These are phyloP conservation scores for Artibeus jamaicensis DNA, from an alignment of 2,797 vertebrate genomes.

Conservation along the genomic window DNA sequence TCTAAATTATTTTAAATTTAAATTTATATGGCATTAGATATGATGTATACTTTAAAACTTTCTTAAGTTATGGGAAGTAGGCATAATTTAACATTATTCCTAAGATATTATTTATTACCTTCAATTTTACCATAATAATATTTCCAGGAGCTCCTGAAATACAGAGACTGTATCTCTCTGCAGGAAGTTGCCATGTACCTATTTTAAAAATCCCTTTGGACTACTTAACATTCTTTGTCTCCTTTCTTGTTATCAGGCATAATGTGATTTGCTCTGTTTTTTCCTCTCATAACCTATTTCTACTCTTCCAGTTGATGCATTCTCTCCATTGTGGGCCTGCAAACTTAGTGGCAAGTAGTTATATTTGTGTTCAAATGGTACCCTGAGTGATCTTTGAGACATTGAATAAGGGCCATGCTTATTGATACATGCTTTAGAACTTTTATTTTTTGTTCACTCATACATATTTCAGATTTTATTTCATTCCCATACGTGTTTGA, in stretches of 20 bases:
- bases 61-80: not conserved
- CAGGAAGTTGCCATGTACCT: not conserved
- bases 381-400: not conserved
- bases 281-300: not conserved
- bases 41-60: not conserved
- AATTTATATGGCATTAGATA: not conserved
- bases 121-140: not conserved
- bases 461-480: not conserved
- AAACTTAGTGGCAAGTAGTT: not conserved
- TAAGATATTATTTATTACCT: not conserved
- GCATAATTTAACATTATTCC: not conserved
- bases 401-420: not conserved
- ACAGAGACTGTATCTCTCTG: not conserved
- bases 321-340: not conserved
- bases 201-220: not conserved
- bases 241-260: not conserved
- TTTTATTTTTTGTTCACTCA: not conserved
- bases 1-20: slow-evolving; percentile 25
- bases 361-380: not conserved
- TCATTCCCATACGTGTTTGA: not conserved
- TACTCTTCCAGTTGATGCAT: not conserved
- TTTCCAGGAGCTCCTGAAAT: not conserved
- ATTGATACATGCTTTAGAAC: not conserved
- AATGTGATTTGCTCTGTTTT: not conserved
- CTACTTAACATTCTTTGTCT: not conserved